Conservation (phyloP, 2,797 vertebrate species). For the Hylomyscus alleni region DNA sequence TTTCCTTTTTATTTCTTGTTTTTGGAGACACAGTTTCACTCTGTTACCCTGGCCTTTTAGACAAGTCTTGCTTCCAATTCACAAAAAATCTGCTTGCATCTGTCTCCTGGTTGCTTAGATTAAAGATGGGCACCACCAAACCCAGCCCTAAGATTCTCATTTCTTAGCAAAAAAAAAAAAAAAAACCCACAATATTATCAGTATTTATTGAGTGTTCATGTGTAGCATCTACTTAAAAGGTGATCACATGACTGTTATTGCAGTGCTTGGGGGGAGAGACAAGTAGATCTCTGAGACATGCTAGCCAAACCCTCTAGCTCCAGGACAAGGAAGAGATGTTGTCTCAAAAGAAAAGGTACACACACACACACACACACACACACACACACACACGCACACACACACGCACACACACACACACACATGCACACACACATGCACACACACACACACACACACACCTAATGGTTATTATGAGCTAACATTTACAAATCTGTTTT, state of each 20-base stretch:
- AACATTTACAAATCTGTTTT: too few species aligned
- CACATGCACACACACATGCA: neutral
- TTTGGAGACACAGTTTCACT: neutral
- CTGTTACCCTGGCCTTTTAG: neutral
- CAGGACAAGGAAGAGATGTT: neutral
- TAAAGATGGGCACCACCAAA: neutral
- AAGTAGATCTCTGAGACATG: neutral
- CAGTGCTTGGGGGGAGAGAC: neutral
- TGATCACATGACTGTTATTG: neutral
- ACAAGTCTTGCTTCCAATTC: neutral
- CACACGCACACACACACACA: too few species aligned
- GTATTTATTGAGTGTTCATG: conserved; percentile 35
- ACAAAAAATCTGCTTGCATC: neutral
- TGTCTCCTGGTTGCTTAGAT: neutral
- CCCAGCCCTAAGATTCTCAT: neutral
- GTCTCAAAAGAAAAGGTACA: neutral
- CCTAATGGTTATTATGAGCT: too few species aligned
- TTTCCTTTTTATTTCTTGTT: neutral
- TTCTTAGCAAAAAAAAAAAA: conserved; percentile 58
- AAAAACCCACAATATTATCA: neutral
- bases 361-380: too few species aligned
- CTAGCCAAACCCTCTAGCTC: neutral
- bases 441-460: too few species aligned
- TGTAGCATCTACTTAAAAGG: neutral
- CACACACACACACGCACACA: too few species aligned